These are phyloP conservation scores for Cariama cristata DNA, from an alignment of 2,113 vertebrate genomes.

Conservation along the genomic window DNA sequence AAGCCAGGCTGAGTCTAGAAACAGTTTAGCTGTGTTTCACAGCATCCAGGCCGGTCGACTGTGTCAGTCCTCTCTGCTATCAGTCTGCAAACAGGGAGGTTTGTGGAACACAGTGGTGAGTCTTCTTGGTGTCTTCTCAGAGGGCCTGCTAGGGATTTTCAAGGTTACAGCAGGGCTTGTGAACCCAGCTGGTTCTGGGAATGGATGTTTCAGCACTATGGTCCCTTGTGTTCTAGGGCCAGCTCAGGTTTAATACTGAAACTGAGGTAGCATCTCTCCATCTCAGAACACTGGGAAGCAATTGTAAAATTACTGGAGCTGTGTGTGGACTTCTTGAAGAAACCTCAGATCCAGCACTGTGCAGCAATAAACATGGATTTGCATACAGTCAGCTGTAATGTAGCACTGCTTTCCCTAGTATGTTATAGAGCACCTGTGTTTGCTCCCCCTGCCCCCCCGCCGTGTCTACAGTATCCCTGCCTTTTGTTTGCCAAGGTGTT, in stretches of 20 bases:
- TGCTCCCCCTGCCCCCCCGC: background rate
- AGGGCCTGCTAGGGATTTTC: background rate
- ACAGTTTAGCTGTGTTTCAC: accelerated
- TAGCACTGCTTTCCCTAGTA: background rate
- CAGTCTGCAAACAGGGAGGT: background rate
- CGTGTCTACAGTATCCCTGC: background rate
- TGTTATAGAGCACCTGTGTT: background rate
- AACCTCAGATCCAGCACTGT: background rate
- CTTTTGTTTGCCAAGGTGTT: background rate
- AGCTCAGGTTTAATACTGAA: background rate
- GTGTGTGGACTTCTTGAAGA: background rate
- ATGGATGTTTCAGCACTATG: background rate
- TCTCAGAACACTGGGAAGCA: background rate
- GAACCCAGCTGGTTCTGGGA: background rate
- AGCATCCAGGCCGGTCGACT: background rate
- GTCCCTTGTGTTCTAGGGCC: background rate
- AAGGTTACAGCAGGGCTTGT: background rate
- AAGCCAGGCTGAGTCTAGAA: background rate
- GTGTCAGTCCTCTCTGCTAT: background rate
- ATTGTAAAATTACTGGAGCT: background rate
- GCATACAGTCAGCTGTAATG: background rate
- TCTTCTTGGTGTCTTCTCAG: background rate
- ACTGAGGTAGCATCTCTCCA: background rate
- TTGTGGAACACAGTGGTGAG: background rate
- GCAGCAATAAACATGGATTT: background rate